Conservation (phyloP, 2,797 vertebrate genomes). For the Ataeniobius toweri region DNA sequence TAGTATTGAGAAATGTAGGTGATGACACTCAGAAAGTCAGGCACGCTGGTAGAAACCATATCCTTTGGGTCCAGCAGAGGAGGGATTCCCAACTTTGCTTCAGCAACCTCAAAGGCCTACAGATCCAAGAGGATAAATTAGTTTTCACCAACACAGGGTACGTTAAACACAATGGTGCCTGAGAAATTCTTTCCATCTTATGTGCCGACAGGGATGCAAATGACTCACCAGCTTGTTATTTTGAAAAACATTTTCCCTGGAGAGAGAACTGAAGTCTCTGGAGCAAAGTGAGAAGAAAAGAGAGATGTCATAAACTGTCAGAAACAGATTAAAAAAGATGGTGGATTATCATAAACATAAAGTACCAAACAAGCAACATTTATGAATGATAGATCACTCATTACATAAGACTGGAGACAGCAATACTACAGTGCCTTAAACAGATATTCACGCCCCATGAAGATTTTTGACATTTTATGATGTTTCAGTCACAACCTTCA, state of each 20-base stretch:
- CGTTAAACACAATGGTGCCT: neutral
- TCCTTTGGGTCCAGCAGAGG: conserved; percentile 87
- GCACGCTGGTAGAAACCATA: conserved; percentile 85
- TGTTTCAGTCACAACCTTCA: no score
- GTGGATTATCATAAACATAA: neutral
- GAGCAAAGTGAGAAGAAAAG: conserved; percentile 22
- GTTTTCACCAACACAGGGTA: neutral
- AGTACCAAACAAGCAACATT: neutral
- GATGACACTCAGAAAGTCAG: conserved; percentile 88
- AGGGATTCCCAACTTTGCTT: conserved; percentile 88
- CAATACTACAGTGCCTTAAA: no score
- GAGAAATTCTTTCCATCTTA: neutral
- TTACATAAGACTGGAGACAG: neutral
- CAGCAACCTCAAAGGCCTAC: conserved; percentile 83
- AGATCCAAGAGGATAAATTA: neutral
- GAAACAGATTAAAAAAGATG: neutral
- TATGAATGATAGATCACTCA: neutral
- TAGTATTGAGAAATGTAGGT: conserved; percentile 90
- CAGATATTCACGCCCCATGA: no score
- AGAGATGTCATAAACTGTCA: conserved; percentile 2
- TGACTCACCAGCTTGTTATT: conserved; percentile 92
- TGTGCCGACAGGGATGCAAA: neutral
- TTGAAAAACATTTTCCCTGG: conserved; percentile 87
- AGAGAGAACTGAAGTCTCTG: conserved; percentile 90
- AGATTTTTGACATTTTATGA: no score